These are phyloP conservation scores for Plestiodon gilberti DNA, from an alignment of 2,113 vertebrate genomes.

Conservation along the genomic window DNA sequence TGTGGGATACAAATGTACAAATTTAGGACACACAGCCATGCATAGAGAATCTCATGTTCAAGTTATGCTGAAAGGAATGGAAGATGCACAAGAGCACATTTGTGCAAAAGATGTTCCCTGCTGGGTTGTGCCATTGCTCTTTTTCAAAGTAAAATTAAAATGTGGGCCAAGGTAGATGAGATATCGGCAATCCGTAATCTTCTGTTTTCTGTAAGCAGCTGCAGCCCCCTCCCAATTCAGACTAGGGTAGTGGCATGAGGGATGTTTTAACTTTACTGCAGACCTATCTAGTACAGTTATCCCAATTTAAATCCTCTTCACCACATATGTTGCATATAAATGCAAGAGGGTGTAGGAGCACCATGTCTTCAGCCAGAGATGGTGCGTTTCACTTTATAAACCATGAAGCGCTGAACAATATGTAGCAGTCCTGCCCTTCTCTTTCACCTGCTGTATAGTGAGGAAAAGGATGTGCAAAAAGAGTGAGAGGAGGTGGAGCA, in stretches of 20 bases:
- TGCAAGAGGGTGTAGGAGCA: too few relatives aligned
- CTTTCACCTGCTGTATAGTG: neutral
- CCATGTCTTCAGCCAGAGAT: neutral
- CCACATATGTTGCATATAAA: too few relatives aligned
- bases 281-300: too few relatives aligned
- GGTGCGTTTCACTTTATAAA: neutral
- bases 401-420: too few relatives aligned
- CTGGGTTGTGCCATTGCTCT: neutral
- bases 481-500: neutral
- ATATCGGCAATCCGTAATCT: neutral
- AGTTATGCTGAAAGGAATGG: neutral
- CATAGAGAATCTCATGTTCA: neutral
- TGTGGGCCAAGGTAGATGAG: neutral
- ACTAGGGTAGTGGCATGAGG: neutral
- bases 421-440: neutral
- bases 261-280: too few relatives aligned
- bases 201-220: neutral
- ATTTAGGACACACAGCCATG: neutral
- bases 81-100: neutral
- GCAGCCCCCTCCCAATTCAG: neutral
- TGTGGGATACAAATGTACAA: too few relatives aligned
- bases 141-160: neutral
- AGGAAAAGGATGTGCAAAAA: neutral
- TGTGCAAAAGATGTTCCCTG: neutral
- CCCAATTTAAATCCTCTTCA: too few relatives aligned